Percentiles rank a stretch among this genome's conserved stretches.
phyloP scores from a whole-genome alignment of 2,113 vertebrate genomes.

The Struthio camelus region DNA sequence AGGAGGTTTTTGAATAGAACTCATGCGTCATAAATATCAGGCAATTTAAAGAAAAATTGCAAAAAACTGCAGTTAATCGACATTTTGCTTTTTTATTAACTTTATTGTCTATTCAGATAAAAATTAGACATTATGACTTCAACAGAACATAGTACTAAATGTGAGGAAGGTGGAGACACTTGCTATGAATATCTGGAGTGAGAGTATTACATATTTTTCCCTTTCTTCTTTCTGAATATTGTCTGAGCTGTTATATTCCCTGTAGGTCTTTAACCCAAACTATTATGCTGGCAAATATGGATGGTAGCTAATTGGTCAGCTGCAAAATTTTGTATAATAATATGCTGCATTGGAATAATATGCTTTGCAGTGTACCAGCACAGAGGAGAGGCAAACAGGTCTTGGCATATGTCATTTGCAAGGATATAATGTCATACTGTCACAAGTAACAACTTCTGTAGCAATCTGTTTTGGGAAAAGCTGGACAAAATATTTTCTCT shows the following conservation, averaged over 20 bases:
- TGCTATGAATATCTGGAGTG: neutral
- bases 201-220: neutral
- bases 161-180: neutral
- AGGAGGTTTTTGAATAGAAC: slow-evolving; percentile 41
- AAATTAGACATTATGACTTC: neutral
- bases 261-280: neutral
- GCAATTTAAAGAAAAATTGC: slow-evolving; percentile 31
- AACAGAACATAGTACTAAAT: neutral
- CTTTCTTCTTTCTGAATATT: neutral
- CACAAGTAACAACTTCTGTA: neutral
- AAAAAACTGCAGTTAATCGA: slow-evolving; percentile 7
- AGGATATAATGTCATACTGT: neutral
- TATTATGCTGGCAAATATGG: neutral
- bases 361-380: neutral
- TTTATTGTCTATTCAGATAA: slow-evolving; percentile 18
- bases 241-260: neutral
- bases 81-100: slow-evolving; percentile 40
- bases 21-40: slow-evolving; percentile 33
- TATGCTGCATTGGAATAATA: neutral
- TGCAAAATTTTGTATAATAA: neutral
- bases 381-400: neutral
- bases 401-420: neutral
- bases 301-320: neutral
- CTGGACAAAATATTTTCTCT: neutral
- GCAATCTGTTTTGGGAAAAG: neutral